phyloP scores from a whole-genome alignment of 1,140 invertebrate species.

The Ruditapes philippinarum region DNA sequence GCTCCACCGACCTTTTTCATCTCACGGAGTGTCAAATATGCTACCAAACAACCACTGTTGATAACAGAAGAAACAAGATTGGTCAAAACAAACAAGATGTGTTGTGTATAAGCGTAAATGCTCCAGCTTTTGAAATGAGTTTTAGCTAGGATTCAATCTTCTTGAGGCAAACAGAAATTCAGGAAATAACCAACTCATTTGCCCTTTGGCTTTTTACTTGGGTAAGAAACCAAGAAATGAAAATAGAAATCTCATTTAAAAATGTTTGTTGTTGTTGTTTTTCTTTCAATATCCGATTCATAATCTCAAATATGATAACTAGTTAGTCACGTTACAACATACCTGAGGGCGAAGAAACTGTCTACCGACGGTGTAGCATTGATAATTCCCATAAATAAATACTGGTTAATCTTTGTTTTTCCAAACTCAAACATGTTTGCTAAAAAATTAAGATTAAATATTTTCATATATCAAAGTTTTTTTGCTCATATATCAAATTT shows the following conservation, averaged over 20 bases:
- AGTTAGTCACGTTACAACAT: too few relatives aligned
- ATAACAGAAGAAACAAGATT: not conserved
- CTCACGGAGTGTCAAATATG: slow-evolving; percentile 22
- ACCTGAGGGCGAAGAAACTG: slow-evolving; percentile 33
- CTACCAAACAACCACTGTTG: slow-evolving; percentile 34
- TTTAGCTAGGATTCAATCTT: too few relatives aligned
- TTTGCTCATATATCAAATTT: not conserved
- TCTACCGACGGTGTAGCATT: not conserved
- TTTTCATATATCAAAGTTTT: not conserved
- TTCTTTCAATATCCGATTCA: too few relatives aligned
- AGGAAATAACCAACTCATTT: too few relatives aligned
- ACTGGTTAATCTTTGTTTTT: not conserved
- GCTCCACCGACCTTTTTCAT: slow-evolving; percentile 38
- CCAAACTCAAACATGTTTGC: not conserved
- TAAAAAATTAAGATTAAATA: not conserved
- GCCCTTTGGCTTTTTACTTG: too few relatives aligned
- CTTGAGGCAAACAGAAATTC: too few relatives aligned
- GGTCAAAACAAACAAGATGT: not conserved
- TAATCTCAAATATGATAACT: too few relatives aligned
- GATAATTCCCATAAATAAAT: not conserved
- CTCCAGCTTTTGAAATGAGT: too few relatives aligned
- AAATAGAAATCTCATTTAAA: too few relatives aligned
- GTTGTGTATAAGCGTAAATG: too few relatives aligned
- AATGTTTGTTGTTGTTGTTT: too few relatives aligned
- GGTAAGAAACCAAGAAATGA: too few relatives aligned